Percentiles rank a stretch among this genome's conserved stretches.
These are phyloP conservation scores for Asarcornis scutulata DNA, from an alignment of 2,113 vertebrate genomes.

Conservation along the genomic window DNA sequence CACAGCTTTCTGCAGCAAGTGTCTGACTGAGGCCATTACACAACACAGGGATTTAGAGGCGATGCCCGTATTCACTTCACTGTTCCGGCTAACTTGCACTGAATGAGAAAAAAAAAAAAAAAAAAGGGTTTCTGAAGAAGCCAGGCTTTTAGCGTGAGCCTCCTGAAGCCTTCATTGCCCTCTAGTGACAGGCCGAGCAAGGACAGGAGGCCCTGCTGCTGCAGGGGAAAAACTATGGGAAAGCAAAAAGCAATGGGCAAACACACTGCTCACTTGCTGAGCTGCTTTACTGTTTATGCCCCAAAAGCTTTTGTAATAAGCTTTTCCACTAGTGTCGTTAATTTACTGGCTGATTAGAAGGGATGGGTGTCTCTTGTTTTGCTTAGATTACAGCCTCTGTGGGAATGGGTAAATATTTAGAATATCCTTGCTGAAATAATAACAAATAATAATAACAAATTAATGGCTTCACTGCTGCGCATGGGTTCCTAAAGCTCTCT, in stretches of 20 bases:
- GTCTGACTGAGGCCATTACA: rapidly evolving
- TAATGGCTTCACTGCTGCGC: not conserved
- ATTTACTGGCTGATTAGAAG: not conserved
- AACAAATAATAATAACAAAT: not conserved
- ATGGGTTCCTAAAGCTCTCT: not conserved
- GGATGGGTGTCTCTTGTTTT: not conserved
- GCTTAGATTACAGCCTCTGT: not conserved
- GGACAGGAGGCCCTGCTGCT: rapidly evolving
- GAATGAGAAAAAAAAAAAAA: rapidly evolving
- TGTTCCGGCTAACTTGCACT: rapidly evolving
- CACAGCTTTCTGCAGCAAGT: not conserved
- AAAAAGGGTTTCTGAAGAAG: rapidly evolving
- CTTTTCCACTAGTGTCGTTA: not conserved
- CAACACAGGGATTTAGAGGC: rapidly evolving
- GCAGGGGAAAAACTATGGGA: too few relatives aligned
- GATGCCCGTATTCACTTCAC: rapidly evolving
- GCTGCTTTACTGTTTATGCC: not conserved
- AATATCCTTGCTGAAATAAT: not conserved
- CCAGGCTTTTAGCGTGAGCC: rapidly evolving
- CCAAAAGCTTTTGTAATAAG: too few relatives aligned
- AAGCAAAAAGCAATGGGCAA: not conserved
- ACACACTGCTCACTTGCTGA: rapidly evolving
- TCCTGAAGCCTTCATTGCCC: not conserved
- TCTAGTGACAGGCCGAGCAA: not conserved
- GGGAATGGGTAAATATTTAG: not conserved